These are phyloP conservation scores for Ricordea florida DNA, from an alignment of 92 coral and sea anemone genomes.

Conservation along the genomic window DNA sequence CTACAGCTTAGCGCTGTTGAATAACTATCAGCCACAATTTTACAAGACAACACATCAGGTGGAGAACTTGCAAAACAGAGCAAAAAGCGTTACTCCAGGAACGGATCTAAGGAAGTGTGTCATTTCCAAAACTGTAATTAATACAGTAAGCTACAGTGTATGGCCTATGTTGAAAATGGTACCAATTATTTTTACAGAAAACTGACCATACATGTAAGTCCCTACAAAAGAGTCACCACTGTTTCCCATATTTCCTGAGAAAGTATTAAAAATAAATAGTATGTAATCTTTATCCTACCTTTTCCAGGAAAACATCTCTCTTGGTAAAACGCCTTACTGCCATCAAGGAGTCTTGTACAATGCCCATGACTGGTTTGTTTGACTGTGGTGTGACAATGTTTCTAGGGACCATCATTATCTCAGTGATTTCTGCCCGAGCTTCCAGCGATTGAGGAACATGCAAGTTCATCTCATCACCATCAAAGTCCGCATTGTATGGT, in stretches of 20 bases:
- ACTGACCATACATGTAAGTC: too few relatives aligned
- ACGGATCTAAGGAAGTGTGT: slow-evolving; percentile 99
- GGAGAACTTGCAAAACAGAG: not conserved
- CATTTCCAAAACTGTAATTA: too few relatives aligned
- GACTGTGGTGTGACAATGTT: slow-evolving; percentile 97
- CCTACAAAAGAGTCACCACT: not conserved
- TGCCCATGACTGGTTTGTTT: slow-evolving; percentile 99
- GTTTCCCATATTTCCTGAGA: too few relatives aligned
- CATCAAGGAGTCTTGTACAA: slow-evolving; percentile 97
- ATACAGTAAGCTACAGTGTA: too few relatives aligned
- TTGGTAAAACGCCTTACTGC: slow-evolving; percentile 96
- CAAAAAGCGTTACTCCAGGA: slow-evolving; percentile 59
- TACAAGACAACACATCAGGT: slow-evolving; percentile 15
- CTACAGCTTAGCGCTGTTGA: slow-evolving; percentile 95
- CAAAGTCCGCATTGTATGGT: slow-evolving; percentile 99
- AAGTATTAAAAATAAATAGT: too few relatives aligned
- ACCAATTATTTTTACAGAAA: too few relatives aligned
- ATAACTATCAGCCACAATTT: slow-evolving; percentile 37
- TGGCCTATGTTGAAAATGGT: too few relatives aligned
- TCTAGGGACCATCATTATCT: slow-evolving; percentile 98
- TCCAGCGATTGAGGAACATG: slow-evolving; percentile 98
- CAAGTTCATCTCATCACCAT: slow-evolving; percentile 99
- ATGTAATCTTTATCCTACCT: too few relatives aligned
- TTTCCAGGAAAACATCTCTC: slow-evolving; percentile 94
- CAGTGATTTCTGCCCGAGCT: slow-evolving; percentile 94